Percentiles rank a stretch among this genome's conserved stretches.
phyloP scores from a whole-genome alignment of 1,140 invertebrate genomes.

The Euglossa dilemma region DNA sequence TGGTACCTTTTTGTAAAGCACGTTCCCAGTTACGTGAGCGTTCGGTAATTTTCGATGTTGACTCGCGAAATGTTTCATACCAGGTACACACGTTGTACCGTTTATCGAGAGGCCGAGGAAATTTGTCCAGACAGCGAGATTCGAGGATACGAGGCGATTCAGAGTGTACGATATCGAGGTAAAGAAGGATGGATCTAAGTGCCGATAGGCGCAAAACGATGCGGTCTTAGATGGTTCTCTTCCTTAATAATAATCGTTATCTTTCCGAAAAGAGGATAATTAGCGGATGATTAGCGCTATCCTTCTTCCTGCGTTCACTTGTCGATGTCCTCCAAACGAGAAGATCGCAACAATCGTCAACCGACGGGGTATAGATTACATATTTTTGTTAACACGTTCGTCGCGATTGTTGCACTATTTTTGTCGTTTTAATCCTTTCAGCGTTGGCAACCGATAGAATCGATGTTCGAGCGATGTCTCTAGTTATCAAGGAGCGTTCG shows the following conservation, averaged over 20 bases:
- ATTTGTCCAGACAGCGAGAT: background rate
- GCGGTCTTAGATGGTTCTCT: background rate
- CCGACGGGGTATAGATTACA: background rate
- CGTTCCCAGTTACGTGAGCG: background rate
- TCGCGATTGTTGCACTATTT: conserved; percentile 27
- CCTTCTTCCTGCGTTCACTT: conserved; percentile 19
- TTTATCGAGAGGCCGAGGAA: background rate
- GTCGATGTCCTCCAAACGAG: conserved; percentile 29
- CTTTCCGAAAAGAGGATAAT: background rate
- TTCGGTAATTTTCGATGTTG: conserved; percentile 18
- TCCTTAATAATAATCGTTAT: background rate
- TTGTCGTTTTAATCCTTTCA: conserved; percentile 22
- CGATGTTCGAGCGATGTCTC: background rate
- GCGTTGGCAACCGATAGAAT: background rate
- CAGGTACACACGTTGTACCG: background rate
- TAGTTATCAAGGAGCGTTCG: background rate
- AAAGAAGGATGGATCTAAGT: background rate
- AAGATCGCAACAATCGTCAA: conserved; percentile 18
- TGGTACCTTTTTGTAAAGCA: conserved; percentile 8
- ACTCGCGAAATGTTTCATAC: conserved; percentile 22
- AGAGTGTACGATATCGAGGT: too few species aligned
- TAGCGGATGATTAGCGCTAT: background rate
- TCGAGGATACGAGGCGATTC: background rate
- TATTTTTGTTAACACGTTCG: conserved; percentile 25
- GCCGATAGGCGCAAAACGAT: background rate